Conservation (phyloP, 2,888 invertebrate genomes). For the Bugulina stolonifera region DNA sequence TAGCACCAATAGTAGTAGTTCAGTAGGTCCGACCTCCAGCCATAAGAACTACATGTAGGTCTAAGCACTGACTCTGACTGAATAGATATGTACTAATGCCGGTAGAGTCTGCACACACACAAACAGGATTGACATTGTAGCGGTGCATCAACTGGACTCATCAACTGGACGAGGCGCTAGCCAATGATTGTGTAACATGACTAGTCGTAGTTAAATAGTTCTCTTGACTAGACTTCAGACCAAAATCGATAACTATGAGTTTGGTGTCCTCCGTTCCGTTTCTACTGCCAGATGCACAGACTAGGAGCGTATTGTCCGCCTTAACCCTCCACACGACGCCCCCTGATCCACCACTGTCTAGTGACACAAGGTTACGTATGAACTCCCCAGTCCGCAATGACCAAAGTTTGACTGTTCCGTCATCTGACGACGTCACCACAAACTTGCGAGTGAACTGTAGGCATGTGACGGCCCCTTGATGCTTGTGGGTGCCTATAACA, state of each 20-base stretch:
- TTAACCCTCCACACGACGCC: conserved; percentile 97
- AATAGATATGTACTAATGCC: too few relatives aligned
- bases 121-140: too few relatives aligned
- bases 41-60: too few relatives aligned
- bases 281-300: conserved; percentile 96
- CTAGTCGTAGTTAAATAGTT: not conserved
- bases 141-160: too few relatives aligned
- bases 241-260: conserved; percentile 92
- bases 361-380: conserved; percentile 85
- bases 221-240: conserved; percentile 59
- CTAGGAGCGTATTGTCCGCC: conserved; percentile 90
- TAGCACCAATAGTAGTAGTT: too few relatives aligned
- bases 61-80: too few relatives aligned
- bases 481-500: conserved; percentile 80
- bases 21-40: too few relatives aligned
- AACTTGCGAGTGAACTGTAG: conserved; percentile 89
- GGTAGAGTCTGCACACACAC: too few relatives aligned
- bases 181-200: not conserved
- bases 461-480: conserved; percentile 96
- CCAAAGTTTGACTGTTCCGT: conserved; percentile 98
- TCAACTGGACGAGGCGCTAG: not conserved
- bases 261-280: conserved; percentile 99
- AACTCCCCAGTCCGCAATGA: conserved; percentile 90
- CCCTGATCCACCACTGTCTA: conserved; percentile 91
- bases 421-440: conserved; percentile 97